Evolutionary conservation across 1,140 invertebrate species (phyloP), one percentile per base, ranked within the genome.

Genomic region (Arion vulgaris): DNA sequence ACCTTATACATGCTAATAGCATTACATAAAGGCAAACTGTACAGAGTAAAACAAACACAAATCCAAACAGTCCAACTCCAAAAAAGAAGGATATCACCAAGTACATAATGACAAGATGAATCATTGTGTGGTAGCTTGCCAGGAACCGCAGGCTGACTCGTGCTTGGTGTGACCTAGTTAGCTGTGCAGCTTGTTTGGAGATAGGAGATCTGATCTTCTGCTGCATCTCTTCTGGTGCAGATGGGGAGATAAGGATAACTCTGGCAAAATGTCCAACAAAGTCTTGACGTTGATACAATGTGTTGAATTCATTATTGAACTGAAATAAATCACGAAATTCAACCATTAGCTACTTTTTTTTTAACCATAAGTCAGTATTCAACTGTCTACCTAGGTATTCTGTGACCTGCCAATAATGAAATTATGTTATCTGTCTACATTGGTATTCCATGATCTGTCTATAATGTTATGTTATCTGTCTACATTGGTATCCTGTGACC

Each of bases 81-180:
- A 84, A 78, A 69, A 80, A 83, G 19, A 88, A 51, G 39, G 76
- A 75, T 19, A 89, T 13, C 9, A 89, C 39, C 15, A 89, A 15
- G 81, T 90, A 92, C 36, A 87, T 57, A 0, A 88, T 15, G 71
- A 68, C 85, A 45, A 91, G 66, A 62, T 87, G 91, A 32, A 85
- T 88, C 87, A 96, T 88, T 36, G 94, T 94, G 53, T 93, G 92
- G 83, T 95, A 95, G 79, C 94, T 95, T 2, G 95, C 95, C 9
- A 96, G 91, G 71, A 93, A 90, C 62, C 96, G 93, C 23, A 97
- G 91, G 86, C 94, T 95, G 19, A 97, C 76, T 80, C 96, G 93
- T 5, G 96, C 94, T 0, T 95, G 95, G 23, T 69, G 45, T 28
- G 62, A 49, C 23, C 95, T 88, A 13, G 94, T 90, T 86, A 93